These are phyloP conservation scores for Musca vetustissima DNA, from an alignment of 1,140 invertebrate genomes.

Conservation along the genomic window DNA sequence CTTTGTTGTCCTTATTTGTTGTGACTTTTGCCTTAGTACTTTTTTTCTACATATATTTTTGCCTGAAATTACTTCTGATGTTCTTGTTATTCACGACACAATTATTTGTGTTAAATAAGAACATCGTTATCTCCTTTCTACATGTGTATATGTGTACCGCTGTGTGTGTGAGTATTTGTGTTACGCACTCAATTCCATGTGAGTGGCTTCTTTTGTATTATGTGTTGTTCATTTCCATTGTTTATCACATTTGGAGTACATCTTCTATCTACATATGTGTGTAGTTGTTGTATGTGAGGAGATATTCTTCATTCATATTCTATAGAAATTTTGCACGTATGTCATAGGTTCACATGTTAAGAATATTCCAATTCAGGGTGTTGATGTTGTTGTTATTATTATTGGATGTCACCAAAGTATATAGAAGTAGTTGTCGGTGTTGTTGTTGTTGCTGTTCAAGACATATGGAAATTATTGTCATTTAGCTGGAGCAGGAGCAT, in stretches of 20 bases:
- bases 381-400: neutral
- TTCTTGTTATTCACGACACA: too few relatives aligned
- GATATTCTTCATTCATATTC: too few relatives aligned
- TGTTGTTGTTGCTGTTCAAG: too few relatives aligned
- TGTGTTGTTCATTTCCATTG: conserved; percentile 22
- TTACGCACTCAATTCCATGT: conserved; percentile 21
- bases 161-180: neutral
- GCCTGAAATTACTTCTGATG: too few relatives aligned
- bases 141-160: neutral
- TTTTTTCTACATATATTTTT: too few relatives aligned
- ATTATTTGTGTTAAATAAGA: too few relatives aligned
- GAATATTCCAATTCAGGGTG: neutral
- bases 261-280: conserved; percentile 11
- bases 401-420: neutral
- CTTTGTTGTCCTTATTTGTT: too few relatives aligned
- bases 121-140: neutral
- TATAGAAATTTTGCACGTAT: neutral
- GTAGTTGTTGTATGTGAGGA: neutral
- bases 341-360: conserved; percentile 11
- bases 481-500: neutral
- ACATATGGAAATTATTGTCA: conserved; percentile 24
- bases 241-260: conserved; percentile 19
- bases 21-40: too few relatives aligned
- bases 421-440: conserved; percentile 12
- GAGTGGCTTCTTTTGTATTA: conserved; percentile 16